Evolutionary conservation across 2,797 vertebrate genomes (phyloP).

Genomic region (Calcarius lapponicus): DNA sequence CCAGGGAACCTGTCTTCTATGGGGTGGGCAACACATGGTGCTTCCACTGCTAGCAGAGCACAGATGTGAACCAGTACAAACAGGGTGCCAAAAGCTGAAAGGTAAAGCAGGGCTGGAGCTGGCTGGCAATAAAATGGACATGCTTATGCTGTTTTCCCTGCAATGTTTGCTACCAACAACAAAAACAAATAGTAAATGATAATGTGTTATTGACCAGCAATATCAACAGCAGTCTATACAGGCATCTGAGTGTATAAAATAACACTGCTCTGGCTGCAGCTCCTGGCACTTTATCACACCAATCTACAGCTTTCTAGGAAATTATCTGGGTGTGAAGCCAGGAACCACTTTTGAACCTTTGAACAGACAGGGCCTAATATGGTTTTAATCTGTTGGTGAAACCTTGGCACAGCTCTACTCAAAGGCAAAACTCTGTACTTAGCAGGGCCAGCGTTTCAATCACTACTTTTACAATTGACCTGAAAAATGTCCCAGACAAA

Average conservation of each 20-base stretch:
- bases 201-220: conserved; percentile 43
- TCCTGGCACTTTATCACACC: conserved; percentile 36
- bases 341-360: conserved; percentile 33
- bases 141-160: background rate
- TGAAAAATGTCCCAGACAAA: background rate
- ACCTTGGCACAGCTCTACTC: background rate
- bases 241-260: conserved; percentile 48
- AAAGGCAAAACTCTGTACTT: conserved; percentile 6
- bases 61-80: background rate
- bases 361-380: conserved; percentile 16
- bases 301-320: conserved; percentile 66
- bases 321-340: conserved; percentile 19
- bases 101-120: background rate
- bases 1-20: background rate
- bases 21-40: background rate
- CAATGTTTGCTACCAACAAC: conserved; percentile 39
- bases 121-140: background rate
- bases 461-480: background rate
- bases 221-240: conserved; percentile 22
- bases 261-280: conserved; percentile 53
- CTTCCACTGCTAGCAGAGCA: background rate
- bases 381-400: conserved; percentile 26
- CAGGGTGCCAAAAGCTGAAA: background rate
- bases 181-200: conserved; percentile 56
- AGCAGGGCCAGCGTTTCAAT: background rate